phyloP scores from a whole-genome alignment of 92 coral and sea anemone species.

The Porites lobata region DNA sequence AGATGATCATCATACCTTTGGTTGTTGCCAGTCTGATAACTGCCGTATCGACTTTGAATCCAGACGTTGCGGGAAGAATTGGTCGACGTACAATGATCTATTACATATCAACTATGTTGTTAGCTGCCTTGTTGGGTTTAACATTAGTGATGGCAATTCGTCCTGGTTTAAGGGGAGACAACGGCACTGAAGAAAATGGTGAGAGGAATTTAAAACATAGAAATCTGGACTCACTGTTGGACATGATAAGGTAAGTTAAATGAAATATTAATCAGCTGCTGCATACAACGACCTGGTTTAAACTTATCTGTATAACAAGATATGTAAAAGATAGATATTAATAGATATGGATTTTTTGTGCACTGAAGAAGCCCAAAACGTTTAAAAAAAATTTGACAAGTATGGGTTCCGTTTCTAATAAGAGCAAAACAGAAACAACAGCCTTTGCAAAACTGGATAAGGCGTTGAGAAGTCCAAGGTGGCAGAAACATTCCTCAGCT shows the following conservation, averaged over 20 bases:
- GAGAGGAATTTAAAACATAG: slow-evolving; percentile 37
- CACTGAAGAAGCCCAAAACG: too few relatives aligned
- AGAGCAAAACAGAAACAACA: too few relatives aligned
- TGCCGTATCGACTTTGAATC: slow-evolving; percentile 87
- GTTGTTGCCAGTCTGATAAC: slow-evolving; percentile 89
- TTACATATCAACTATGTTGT: slow-evolving; percentile 81
- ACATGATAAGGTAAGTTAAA: slow-evolving; percentile 66
- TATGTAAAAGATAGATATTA: too few relatives aligned
- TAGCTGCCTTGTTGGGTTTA: slow-evolving; percentile 86
- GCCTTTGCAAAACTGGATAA: too few relatives aligned
- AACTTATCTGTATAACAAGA: too few relatives aligned
- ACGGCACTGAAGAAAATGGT: slow-evolving; percentile 21
- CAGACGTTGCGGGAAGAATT: slow-evolving; percentile 87
- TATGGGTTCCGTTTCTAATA: too few relatives aligned
- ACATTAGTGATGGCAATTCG: slow-evolving; percentile 77
- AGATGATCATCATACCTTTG: slow-evolving; percentile 87
- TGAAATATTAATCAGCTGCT: not conserved
- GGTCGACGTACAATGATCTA: slow-evolving; percentile 88
- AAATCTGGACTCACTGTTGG: slow-evolving; percentile 74
- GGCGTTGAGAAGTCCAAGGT: too few relatives aligned
- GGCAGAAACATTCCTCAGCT: too few relatives aligned
- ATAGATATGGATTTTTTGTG: too few relatives aligned
- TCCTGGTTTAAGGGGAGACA: slow-evolving; percentile 72
- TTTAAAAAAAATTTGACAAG: too few relatives aligned
- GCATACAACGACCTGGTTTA: not conserved